These are phyloP conservation scores for Smutsia temminckii DNA, from an alignment of 2,797 vertebrate species.

Conservation along the genomic window DNA sequence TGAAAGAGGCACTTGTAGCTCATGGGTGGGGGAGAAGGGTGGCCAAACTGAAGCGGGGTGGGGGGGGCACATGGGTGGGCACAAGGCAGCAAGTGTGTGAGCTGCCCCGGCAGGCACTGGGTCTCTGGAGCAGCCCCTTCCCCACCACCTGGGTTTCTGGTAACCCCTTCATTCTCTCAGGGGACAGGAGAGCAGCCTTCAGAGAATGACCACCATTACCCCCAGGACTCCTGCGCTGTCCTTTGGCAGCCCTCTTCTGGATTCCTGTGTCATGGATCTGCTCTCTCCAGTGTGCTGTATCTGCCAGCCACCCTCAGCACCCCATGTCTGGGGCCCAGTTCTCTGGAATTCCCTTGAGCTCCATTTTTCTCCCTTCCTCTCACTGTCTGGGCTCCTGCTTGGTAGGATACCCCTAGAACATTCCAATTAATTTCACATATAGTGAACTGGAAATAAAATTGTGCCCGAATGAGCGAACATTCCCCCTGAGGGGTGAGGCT, in stretches of 20 bases:
- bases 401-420: background rate
- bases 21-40: background rate
- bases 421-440: background rate
- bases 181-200: background rate
- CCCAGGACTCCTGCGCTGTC: background rate
- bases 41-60: no score
- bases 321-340: fast-evolving
- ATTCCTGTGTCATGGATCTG: background rate
- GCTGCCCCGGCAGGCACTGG: no score
- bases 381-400: background rate
- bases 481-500: background rate
- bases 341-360: background rate
- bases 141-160: background rate
- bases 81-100: background rate
- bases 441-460: constrained; percentile 36
- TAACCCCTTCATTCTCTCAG: background rate
- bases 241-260: background rate
- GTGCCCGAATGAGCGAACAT: background rate
- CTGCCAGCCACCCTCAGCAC: fast-evolving
- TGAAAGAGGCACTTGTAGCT: background rate
- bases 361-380: background rate
- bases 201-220: background rate
- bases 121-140: background rate
- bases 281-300: no score
- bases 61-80: fast-evolving